Evolutionary conservation across 2,797 vertebrate genomes (phyloP), one percentile per base, ranked within the genome.

Genomic region (Mormyrops boulengeri): DNA sequence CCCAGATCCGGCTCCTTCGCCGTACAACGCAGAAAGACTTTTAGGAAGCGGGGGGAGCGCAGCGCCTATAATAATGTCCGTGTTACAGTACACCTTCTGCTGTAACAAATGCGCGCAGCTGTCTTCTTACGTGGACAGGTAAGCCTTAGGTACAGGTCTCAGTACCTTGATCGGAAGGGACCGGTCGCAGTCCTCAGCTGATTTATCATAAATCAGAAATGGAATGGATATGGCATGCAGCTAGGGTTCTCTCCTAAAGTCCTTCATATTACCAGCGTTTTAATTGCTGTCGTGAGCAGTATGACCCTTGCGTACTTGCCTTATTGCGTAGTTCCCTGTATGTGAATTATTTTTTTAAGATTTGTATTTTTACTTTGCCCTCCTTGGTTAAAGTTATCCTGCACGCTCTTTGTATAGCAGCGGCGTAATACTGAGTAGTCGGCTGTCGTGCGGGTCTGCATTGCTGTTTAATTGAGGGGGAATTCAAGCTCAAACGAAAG

Each of bases 121-220:
- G 82, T 85, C 82, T n/a, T 57, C 85, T 55, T 87, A 87, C 85
- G 85, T 55, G 30, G 34, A 30, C 85, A 87, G 85, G 85, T 87
- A 87, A 87, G 85, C 52, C 52, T 30, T 19, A 53, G 50, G 49
- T 38, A 26, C 17, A 52, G 5, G 12, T 73, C 1, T 38, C 2
- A 4, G 73, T 80, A 19, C 73, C 73, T 80, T 44, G 73, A 9
- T 80, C 5, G 85, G 82, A 47, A 49, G 49, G 44, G 17, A 85
- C 49, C 47, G 22, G 22, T 85, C 82, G 7, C 82, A 85, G 82
- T 85, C 49, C 80, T 44, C 80, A n/a, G 80, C 80, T 85, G 22
- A 47, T 85, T 85, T 50, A 85, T 84, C 44, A 84, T 84, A 84
- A 84, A 49, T 11, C 19, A 44, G 80, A n/a, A 49, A 49, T 44